Evolutionary conservation across 2,888 invertebrate species (phyloP).

Genomic region (Troides aeacus): DNA sequence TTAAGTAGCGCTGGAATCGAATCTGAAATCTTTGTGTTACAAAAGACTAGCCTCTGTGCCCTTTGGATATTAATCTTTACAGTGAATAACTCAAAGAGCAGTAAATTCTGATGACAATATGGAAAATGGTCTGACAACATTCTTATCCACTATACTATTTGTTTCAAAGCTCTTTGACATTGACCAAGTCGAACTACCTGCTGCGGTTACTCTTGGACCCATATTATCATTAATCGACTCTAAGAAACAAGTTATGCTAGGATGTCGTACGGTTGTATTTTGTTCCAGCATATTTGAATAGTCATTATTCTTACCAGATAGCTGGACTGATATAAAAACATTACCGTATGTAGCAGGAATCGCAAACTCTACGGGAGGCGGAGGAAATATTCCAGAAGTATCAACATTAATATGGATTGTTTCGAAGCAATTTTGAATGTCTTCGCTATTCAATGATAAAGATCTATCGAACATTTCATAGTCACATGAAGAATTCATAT

Average conservation of each 20-base stretch:
- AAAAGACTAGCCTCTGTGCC: no score
- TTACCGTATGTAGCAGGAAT: constrained; percentile 82
- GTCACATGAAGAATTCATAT: constrained; percentile 77
- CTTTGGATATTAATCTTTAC: no score
- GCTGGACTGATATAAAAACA: constrained; percentile 92
- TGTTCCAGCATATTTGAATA: constrained; percentile 88
- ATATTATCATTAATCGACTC: constrained; percentile 92
- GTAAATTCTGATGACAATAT: constrained; percentile 76
- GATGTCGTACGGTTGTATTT: constrained; percentile 70
- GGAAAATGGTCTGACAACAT: constrained; percentile 52
- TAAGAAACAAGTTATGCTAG: constrained; percentile 74
- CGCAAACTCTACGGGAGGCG: constrained; percentile 75
- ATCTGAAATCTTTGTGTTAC: no score
- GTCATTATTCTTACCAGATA: constrained; percentile 83
- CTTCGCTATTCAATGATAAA: constrained; percentile 74
- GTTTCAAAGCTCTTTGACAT: constrained; percentile 81
- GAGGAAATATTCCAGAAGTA: constrained; percentile 67
- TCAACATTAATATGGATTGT: constrained; percentile 83
- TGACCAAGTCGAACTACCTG: constrained; percentile 92
- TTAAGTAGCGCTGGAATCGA: no score
- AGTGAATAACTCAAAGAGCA: constrained; percentile 52
- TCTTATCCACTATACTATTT: constrained; percentile 47
- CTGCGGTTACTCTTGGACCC: constrained; percentile 93
- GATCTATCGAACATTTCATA: constrained; percentile 77
- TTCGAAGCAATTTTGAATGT: constrained; percentile 70